Conservation (phyloP, 2,797 vertebrate genomes). For the Cyprinella venusta region DNA sequence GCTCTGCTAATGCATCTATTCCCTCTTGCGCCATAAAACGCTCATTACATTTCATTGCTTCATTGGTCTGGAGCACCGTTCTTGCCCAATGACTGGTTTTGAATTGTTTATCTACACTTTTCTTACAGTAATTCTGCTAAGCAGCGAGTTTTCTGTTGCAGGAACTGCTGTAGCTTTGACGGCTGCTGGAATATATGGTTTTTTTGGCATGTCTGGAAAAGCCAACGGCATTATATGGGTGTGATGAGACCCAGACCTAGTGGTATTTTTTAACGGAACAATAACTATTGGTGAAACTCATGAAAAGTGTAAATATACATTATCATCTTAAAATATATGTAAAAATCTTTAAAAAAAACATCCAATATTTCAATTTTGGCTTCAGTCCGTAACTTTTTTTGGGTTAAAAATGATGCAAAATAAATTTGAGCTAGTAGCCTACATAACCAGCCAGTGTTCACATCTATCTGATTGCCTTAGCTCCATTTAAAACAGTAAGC, state of each 20-base stretch:
- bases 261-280: not conserved
- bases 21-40: conserved; percentile 40
- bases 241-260: not conserved
- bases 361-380: too few species aligned
- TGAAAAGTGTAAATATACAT: not conserved
- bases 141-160: conserved; percentile 7
- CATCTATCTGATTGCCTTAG: too few species aligned
- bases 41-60: conserved; percentile 44
- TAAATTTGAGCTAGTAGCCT: too few species aligned
- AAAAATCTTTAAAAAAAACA: too few species aligned
- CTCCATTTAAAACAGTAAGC: too few species aligned
- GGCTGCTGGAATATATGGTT: not conserved
- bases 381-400: too few species aligned
- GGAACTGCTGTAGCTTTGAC: not conserved
- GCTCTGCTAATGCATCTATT: conserved; percentile 29
- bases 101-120: conserved; percentile 41
- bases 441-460: too few species aligned
- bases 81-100: conserved; percentile 28
- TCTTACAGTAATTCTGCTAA: not conserved
- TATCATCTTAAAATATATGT: not conserved
- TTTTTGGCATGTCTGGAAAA: conserved; percentile 11
- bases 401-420: too few species aligned
- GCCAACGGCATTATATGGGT: not conserved
- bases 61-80: conserved; percentile 23
- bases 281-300: not conserved